Evolutionary conservation across 2,113 vertebrate species (phyloP).

Genomic region (Sturnira hondurensis): DNA sequence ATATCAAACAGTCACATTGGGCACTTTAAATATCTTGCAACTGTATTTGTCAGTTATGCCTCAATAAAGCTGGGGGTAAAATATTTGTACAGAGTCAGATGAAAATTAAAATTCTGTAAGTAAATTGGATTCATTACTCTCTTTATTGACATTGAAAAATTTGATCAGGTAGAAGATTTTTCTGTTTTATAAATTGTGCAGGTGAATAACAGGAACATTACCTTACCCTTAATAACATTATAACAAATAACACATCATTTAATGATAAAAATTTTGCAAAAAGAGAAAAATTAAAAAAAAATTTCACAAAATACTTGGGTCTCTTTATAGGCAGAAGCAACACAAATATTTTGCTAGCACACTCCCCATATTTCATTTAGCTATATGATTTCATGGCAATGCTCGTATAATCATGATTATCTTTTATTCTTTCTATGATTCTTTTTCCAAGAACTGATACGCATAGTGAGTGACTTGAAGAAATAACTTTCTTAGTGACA

Average conservation of each 20-base stretch:
- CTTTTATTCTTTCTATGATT: not conserved
- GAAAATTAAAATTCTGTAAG: conserved; percentile 7
- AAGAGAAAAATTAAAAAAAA: not conserved
- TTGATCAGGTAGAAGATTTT: not conserved
- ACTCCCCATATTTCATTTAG: not conserved
- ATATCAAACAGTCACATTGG: not conserved
- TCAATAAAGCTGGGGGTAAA: not conserved
- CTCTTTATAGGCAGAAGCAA: not conserved
- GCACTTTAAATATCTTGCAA: not conserved
- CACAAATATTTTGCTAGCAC: not conserved
- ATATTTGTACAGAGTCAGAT: not conserved
- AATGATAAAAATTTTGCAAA: not conserved
- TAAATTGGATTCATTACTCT: not conserved
- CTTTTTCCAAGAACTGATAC: not conserved
- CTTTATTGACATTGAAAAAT: not conserved
- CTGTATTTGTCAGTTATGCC: not conserved
- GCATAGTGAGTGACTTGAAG: conserved; percentile 52
- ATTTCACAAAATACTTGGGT: not conserved
- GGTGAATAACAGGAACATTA: not conserved
- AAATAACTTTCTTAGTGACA: conserved; percentile 51
- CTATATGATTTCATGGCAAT: not conserved
- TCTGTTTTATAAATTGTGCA: not conserved
- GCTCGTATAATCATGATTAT: not conserved
- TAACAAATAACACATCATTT: not conserved
- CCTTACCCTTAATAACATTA: not conserved